These are phyloP conservation scores for Mastigias papua DNA, from an alignment of 30 jellyfish, hydroid and myxozoan species.

Conservation along the genomic window DNA sequence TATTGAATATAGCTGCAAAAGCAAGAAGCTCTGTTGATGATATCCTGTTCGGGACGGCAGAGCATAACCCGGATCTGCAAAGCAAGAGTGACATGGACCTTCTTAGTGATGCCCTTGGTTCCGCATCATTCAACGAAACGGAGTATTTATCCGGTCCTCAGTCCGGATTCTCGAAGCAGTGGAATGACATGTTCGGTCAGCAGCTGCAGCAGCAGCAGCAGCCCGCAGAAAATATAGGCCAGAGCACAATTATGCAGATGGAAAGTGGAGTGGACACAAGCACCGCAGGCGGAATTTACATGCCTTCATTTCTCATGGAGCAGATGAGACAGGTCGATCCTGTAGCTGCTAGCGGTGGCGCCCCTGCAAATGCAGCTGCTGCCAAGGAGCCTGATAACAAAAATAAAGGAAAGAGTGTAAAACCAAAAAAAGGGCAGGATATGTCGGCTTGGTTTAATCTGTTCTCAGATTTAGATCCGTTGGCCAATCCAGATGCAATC, in stretches of 20 bases:
- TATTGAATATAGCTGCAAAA: constrained; percentile 19
- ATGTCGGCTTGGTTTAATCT: constrained; percentile 99
- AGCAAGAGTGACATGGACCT: constrained; percentile 80
- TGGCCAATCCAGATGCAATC: constrained; percentile 97
- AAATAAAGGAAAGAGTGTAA: constrained; percentile 51
- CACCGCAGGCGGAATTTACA: constrained; percentile 78
- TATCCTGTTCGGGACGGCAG: constrained; percentile 82
- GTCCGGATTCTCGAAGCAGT: constrained; percentile 81
- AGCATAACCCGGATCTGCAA: constrained; percentile 25
- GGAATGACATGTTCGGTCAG: constrained; percentile 98
- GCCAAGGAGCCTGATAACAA: constrained; percentile 65
- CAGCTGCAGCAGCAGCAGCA: no score
- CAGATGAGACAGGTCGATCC: constrained; percentile 97
- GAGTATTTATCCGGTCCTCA: constrained; percentile 51
- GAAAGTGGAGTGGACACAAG: constrained; percentile 47
- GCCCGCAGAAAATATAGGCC: constrained; percentile 1
- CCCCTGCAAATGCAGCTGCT: constrained; percentile 75
- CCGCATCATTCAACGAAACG: constrained; percentile 75
- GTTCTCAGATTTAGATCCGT: constrained; percentile 98
- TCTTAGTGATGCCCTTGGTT: constrained; percentile 78
- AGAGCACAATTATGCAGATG: constrained; percentile 19
- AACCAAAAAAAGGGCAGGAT: constrained; percentile 87
- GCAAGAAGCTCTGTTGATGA: constrained; percentile 87
- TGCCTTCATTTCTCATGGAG: constrained; percentile 97
- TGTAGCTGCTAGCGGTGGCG: constrained; percentile 65